These are phyloP conservation scores for Oscheius sp. DNA, from an alignment of 2,888 invertebrate genomes.

Conservation along the genomic window DNA sequence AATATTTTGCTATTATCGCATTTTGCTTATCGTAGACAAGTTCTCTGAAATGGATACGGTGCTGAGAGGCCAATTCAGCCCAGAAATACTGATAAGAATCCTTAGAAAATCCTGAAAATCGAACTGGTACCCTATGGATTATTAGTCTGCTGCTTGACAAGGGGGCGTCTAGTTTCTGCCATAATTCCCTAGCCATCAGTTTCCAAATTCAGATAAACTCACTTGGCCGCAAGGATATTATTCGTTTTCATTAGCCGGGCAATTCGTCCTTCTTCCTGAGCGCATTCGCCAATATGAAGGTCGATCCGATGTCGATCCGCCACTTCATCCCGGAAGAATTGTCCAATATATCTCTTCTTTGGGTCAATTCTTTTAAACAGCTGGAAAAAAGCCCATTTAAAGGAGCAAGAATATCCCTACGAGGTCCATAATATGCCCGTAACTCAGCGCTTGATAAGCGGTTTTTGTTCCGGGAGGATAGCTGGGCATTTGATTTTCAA, in stretches of 20 bases:
- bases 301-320: slow-evolving; percentile 60
- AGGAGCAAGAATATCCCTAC: slow-evolving; percentile 43
- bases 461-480: slow-evolving; percentile 72
- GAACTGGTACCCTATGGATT: too few relatives aligned
- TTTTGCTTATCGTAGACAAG: slow-evolving; percentile 45
- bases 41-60: too few relatives aligned
- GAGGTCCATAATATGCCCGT: slow-evolving; percentile 73
- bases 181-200: neutral
- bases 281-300: slow-evolving; percentile 70
- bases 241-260: slow-evolving; percentile 52
- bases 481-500: slow-evolving; percentile 70
- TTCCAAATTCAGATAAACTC: neutral
- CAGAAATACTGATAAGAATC: too few relatives aligned
- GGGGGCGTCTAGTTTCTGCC: too few relatives aligned
- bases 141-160: too few relatives aligned
- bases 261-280: slow-evolving; percentile 64
- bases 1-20: slow-evolving; percentile 43
- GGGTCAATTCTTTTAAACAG: slow-evolving; percentile 72
- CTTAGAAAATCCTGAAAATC: too few relatives aligned
- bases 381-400: slow-evolving; percentile 5
- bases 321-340: slow-evolving; percentile 68
- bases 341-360: slow-evolving; percentile 70
- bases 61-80: too few relatives aligned
- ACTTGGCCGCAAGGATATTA: slow-evolving; percentile 25
- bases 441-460: slow-evolving; percentile 74